These are phyloP conservation scores for Gavia stellata DNA, from an alignment of 2,113 vertebrate species.

Conservation along the genomic window DNA sequence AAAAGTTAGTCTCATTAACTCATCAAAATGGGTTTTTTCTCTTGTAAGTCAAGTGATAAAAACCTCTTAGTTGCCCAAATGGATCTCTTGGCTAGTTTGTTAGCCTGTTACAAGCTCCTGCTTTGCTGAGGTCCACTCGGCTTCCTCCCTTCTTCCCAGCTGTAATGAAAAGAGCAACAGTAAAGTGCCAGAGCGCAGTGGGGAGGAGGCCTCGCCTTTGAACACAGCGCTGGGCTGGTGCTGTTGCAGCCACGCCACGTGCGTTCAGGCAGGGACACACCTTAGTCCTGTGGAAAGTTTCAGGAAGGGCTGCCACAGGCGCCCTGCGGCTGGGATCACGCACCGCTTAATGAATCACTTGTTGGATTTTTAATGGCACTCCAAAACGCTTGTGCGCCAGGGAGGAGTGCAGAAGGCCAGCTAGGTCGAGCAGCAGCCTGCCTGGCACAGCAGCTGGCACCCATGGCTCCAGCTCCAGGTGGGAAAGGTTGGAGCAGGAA, in stretches of 20 bases:
- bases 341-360: background rate
- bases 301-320: background rate
- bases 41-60: background rate
- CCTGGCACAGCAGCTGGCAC: background rate
- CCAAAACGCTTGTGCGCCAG: background rate
- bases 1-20: background rate
- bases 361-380: background rate
- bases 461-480: fast-evolving
- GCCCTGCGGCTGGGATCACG: fast-evolving
- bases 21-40: background rate
- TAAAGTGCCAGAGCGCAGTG: background rate
- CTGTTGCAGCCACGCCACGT: fast-evolving
- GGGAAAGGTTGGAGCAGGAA: background rate
- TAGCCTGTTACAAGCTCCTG: background rate
- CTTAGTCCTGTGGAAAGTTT: background rate
- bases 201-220: too few species aligned
- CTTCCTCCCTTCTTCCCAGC: background rate
- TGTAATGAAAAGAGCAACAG: background rate
- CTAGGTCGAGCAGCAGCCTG: background rate
- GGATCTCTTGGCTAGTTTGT: background rate
- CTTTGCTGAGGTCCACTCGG: fast-evolving
- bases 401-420: background rate
- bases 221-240: fast-evolving
- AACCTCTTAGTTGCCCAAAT: fast-evolving
- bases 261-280: fast-evolving